Base-by-base conservation (phyloP, 2,113 vertebrate genomes). In the Pica pica region DNA sequence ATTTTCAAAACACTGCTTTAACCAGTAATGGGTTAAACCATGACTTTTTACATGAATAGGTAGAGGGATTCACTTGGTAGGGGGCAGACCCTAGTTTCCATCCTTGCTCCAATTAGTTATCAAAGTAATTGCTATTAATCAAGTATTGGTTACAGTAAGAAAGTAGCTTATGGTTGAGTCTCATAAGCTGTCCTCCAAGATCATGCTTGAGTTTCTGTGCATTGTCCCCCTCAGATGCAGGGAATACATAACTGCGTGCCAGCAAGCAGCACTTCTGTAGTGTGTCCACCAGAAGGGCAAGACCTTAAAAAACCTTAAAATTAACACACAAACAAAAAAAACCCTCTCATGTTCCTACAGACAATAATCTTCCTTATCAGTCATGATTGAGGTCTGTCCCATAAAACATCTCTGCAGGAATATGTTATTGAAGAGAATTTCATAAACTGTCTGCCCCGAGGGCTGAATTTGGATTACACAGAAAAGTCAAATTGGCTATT, bases 1-100 rank as follows among this genome's bases (percentile, higher is more conserved):
- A 60, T 92, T 94, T 95, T 44, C 82, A 94, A 83, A 90, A 73
- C n/a, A 53, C 18, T 73, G 49, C 28, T 68, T 83, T 93, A 83
- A 82, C 37, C 74, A 74, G 18, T 37, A 68, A 60, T 19, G 31
- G 17, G 26, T 76, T 85, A 75, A 94, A 68, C 27, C 20, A n/a
- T 33, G 2, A 53, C 75, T 83, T 82, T 68, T 14, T 78, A 75
- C 30, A 68, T 75, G 3, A 89, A 77, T 35, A 81, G 23, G 41
- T 61, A 50, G 47, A 75, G 13, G 35, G 60, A 59, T 50, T 87
- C 35, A 46, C 31, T 63, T 87, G 56, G 77, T 56, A 78, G 65
- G 82, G 19, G 44, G 39, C 44, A 82, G 73, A 93, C 47, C 10
- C 49, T 41, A 37, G 17, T 76, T 96, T 61, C 47, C 37, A 23